Percentiles rank a stretch among this genome's conserved stretches.
Conservation (phyloP, 2,888 invertebrate species). For the Ptilodon capucinus region DNA sequence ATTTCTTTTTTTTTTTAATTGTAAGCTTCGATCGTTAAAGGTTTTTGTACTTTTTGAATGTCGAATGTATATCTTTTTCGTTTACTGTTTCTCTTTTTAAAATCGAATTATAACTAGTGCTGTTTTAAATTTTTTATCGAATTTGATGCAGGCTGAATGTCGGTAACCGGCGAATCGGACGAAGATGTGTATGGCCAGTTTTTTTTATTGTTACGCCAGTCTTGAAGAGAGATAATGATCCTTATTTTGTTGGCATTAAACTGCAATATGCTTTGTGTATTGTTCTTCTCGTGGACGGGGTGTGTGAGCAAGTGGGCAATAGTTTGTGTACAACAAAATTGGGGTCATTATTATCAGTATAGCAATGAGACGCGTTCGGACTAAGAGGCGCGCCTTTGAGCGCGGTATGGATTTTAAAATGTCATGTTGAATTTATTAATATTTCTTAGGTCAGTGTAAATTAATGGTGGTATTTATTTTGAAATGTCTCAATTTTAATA, state of each 20-base stretch:
- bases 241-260: no score
- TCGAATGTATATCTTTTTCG: conserved; percentile 6
- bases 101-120: background rate
- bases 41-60: conserved; percentile 34
- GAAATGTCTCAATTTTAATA: background rate
- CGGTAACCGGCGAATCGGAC: conserved; percentile 22
- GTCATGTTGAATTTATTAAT: conserved; percentile 36
- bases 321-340: no score
- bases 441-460: conserved; percentile 34
- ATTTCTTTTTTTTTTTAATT: conserved; percentile 38
- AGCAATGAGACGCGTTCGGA: conserved; percentile 34
- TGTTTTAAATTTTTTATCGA: conserved; percentile 14
- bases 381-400: no score
- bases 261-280: no score
- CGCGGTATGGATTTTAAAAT: conserved; percentile 27
- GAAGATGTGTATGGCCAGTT: conserved; percentile 8
- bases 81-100: no score
- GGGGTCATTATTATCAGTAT: conserved; percentile 22
- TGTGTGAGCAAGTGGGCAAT: no score
- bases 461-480: conserved; percentile 23
- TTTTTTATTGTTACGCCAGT: conserved; percentile 18
- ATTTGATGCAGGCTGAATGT: conserved; percentile 32
- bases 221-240: conserved; percentile 15
- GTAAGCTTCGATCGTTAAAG: conserved; percentile 31
- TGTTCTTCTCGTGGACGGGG: no score